Conservation (phyloP, 2,888 invertebrate genomes). For the Lepas anatifera region DNA sequence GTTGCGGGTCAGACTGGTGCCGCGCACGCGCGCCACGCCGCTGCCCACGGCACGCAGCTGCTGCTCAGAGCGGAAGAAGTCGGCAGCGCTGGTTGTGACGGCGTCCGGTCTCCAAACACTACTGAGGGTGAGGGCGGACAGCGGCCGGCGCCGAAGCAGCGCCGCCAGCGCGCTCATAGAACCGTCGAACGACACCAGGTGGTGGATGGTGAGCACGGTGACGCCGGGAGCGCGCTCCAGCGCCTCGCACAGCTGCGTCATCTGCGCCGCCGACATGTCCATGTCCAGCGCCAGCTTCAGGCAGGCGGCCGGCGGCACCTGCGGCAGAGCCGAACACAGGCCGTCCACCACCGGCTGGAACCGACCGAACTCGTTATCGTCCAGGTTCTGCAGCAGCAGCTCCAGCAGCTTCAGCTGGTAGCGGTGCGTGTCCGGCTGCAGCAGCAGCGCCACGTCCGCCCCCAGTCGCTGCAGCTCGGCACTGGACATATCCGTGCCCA, state of each 20-base stretch:
- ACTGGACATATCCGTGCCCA: slow-evolving; percentile 42
- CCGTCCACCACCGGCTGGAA: slow-evolving; percentile 43
- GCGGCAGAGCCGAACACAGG: slow-evolving; percentile 32
- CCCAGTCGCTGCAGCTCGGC: slow-evolving; percentile 40
- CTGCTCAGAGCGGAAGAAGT: neutral
- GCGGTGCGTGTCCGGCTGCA: slow-evolving; percentile 27
- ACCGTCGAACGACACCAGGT: slow-evolving; percentile 31
- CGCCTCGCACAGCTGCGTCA: slow-evolving; percentile 41
- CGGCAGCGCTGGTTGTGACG: slow-evolving; percentile 26
- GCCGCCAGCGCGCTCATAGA: slow-evolving; percentile 42
- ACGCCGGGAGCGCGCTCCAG: slow-evolving; percentile 41
- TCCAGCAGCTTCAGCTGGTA: slow-evolving; percentile 40
- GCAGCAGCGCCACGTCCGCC: slow-evolving; percentile 37
- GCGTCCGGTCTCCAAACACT: slow-evolving; percentile 42
- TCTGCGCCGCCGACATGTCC: slow-evolving; percentile 34
- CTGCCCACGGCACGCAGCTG: slow-evolving; percentile 40
- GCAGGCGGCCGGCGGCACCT: slow-evolving; percentile 30
- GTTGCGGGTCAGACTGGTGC: slow-evolving; percentile 25
- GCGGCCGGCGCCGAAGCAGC: slow-evolving; percentile 38
- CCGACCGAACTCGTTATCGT: slow-evolving; percentile 41
- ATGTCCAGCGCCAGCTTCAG: slow-evolving; percentile 43
- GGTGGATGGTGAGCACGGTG: slow-evolving; percentile 42
- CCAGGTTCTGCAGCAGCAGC: slow-evolving; percentile 41
- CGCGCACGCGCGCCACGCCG: slow-evolving; percentile 34
- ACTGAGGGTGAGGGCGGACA: slow-evolving; percentile 40